Evolutionary conservation across 1,140 invertebrate species (phyloP), one percentile per base, ranked within the genome.

Genomic region (Chrysoperla carnea): DNA sequence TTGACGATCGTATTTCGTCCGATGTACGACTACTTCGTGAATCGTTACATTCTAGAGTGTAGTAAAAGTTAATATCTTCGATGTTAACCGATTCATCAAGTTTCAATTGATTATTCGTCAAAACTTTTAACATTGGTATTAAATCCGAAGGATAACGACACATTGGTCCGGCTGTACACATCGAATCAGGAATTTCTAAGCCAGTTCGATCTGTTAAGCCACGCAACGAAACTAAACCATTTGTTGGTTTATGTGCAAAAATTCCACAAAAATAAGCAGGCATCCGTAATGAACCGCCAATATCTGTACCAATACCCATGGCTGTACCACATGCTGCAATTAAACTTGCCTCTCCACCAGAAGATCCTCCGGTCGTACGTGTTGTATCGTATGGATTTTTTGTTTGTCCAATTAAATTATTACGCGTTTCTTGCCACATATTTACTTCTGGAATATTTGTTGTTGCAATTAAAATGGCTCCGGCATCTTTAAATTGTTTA

Each of bases 211-310:
- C 69, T 33, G 74, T 75, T 48, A 76, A 64, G 1, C 76, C 78
- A 56, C 64, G 39, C 28, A 53, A 53, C 6, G 40, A 14, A 14
- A 40, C 41, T 12, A 63, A 56, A 59, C 81, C 79, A 50, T 73
- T 68, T 7, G 84, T 84, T 5, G 90, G 80, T 57, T 95, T 94
- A 49, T 92, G 78, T 2, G 87, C 93, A 64, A 84, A 98, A 38
- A 97, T 67, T 33, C 94, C 94, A 67, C 89, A 94, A 61, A 86
- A 95, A 53, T 90, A 92, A 1, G 88, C 75, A 3, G 94, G 94
- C 68, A 98, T 91, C 37, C 95, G 73, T 37, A 89, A 84, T 6
- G 89, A 94, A 1, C 94, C 95, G 13, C 91, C 93, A 52, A 98
- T 92, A 61, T 99, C 94, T 1, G 85, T 85, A 49, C 86, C 88